Conservation (phyloP, 2,113 vertebrate genomes). For the Phyllostomus hastatus region DNA sequence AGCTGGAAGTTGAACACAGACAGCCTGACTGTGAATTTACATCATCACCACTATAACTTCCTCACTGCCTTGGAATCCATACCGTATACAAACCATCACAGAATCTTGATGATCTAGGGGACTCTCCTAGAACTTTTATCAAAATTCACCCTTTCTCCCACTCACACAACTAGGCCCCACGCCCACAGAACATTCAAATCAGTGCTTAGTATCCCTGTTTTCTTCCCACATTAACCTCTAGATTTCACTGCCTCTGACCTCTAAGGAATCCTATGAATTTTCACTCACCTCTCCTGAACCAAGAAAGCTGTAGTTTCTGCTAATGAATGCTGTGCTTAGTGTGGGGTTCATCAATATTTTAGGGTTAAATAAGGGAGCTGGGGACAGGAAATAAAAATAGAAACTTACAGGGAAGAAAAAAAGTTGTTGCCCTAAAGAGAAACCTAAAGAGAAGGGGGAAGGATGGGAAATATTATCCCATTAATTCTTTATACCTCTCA, state of each 20-base stretch:
- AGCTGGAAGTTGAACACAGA: background rate
- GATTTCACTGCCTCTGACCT: conserved; percentile 48
- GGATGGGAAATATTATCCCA: conserved; percentile 13
- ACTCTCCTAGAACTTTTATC: background rate
- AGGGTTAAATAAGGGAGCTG: conserved; percentile 57
- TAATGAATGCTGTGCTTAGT: conserved; percentile 47
- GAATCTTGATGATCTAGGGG: background rate
- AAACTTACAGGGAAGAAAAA: background rate
- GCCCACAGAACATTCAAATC: background rate
- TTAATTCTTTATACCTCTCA: conserved; percentile 67
- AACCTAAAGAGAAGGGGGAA: background rate
- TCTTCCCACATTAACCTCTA: background rate
- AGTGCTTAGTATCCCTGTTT: background rate
- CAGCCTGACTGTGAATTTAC: background rate
- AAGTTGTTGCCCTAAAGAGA: conserved; percentile 13
- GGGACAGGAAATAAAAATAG: conserved; percentile 32
- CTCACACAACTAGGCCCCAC: background rate
- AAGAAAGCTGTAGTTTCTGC: conserved; percentile 62
- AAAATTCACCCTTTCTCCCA: background rate
- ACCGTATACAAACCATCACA: background rate
- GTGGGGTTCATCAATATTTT: conserved; percentile 75
- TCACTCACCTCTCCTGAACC: conserved; percentile 59
- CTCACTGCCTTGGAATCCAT: background rate
- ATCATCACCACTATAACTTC: background rate
- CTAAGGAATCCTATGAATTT: conserved; percentile 69